phyloP scores from a whole-genome alignment of 2,888 invertebrate genomes.

The Hyalella azteca region DNA sequence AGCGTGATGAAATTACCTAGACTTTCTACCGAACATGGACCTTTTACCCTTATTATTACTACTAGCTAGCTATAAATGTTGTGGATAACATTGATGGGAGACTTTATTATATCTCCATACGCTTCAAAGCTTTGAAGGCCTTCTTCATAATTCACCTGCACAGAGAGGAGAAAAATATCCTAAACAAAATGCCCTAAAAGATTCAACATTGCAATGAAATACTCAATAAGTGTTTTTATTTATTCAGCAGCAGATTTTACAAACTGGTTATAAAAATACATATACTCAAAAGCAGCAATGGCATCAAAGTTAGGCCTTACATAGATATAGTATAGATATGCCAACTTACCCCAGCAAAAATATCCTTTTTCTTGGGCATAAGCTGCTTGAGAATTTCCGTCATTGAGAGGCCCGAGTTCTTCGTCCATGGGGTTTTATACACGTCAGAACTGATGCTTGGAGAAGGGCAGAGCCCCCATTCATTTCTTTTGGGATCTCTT shows the following conservation, averaged over 20 bases:
- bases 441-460: too few species aligned
- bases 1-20: neutral
- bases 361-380: neutral
- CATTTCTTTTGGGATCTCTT: too few species aligned
- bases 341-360: neutral
- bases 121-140: conserved; percentile 3
- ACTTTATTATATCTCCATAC: neutral
- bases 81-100: neutral
- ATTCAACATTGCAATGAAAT: neutral
- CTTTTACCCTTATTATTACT: too few species aligned
- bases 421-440: neutral
- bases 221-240: too few species aligned
- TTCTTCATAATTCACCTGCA: conserved; percentile 31
- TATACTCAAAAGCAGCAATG: too few species aligned
- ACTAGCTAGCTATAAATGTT: neutral
- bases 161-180: conserved; percentile 28
- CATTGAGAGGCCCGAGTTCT: neutral
- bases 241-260: too few species aligned
- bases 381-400: neutral
- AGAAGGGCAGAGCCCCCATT: too few species aligned
- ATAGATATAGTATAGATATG: too few species aligned
- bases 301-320: too few species aligned
- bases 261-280: too few species aligned
- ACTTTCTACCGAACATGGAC: too few species aligned
- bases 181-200: conserved; percentile 7